Base-by-base conservation (phyloP, 2,797 vertebrate species). In the Melopsittacus undulatus region DNA sequence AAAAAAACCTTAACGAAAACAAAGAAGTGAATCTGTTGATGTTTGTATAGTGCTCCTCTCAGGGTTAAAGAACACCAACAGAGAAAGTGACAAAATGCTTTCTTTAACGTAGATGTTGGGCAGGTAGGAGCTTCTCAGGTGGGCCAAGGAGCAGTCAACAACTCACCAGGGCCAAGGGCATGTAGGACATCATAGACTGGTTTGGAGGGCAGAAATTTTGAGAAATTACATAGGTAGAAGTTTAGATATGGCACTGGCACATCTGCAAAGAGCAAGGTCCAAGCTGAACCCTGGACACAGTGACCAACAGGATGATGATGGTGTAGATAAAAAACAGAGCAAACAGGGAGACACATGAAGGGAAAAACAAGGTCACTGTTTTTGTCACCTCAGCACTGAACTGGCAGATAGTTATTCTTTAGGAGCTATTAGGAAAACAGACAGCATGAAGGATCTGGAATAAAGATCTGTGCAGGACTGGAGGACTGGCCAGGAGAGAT, bases 81-180 rank as follows among this genome's bases (percentile, higher is more conserved):
- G 34, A 62, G 15, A 74, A 90, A 81, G 34, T 6, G 20, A 86
- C 30, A 11, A 43, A 43, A 22, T 15, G 9, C 7, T 56, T 84
- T 8, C 52, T 29, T 2, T 0, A 24, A 5, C 29, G 10, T 22
- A 68, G 15, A 27, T 70, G 30, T 40, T 54, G 56, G 21, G 34
- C 5, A 2, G 6, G 18, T 27, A 5, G 13, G 22, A 87, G 29
- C 11, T 67, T 12, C 36, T 81, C 0, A 0, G 23, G 32, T 15
- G 40, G 34, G 13, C 26, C 56, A 57, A 34, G 16, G 22, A 78
- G 9, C 13, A 67, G 23, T 16, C 19, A 79, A 24, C 17, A 14
- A 17, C 43, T 91, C 52, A 51, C 18, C 8, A 66, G 13, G 38
- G 26, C 10, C 13, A 51, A 51, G 18, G 42, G 6, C 7, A 13